Conservation (phyloP, 92 coral and sea anemone species). For the Umimayanthus chanpuru region DNA sequence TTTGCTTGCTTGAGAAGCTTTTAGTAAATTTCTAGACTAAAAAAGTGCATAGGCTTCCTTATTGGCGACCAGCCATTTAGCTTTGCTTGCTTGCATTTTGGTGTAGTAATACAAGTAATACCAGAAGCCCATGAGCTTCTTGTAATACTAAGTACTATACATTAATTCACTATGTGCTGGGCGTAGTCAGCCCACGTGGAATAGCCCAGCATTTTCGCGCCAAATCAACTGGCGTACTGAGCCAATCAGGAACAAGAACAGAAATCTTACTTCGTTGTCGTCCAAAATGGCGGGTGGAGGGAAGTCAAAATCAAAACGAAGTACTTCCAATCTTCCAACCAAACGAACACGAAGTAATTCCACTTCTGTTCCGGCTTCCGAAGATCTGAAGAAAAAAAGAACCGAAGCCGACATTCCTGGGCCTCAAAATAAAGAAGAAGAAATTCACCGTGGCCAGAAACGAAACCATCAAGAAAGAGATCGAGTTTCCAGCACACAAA, state of each 20-base stretch:
- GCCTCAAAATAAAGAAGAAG: constrained; percentile 18
- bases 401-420: neutral
- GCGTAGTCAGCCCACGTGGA: neutral
- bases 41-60: too few relatives aligned
- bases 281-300: constrained; percentile 42
- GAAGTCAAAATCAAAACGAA: constrained; percentile 18
- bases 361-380: neutral
- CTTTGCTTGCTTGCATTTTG: too few relatives aligned
- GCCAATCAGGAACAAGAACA: constrained; percentile 3
- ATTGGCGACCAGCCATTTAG: too few relatives aligned
- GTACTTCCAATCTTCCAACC: neutral
- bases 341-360: constrained; percentile 13
- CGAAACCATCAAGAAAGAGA: neutral
- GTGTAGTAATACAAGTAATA: too few relatives aligned
- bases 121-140: too few relatives aligned
- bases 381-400: neutral
- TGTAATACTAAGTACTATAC: too few relatives aligned
- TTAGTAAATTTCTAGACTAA: too few relatives aligned
- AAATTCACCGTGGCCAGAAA: constrained; percentile 3
- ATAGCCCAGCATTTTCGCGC: neutral
- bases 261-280: neutral
- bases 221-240: neutral
- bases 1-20: too few relatives aligned
- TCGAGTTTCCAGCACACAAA: neutral
- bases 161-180: neutral